These are phyloP conservation scores for Idaea biselata DNA, from an alignment of 2,888 invertebrate species.

Conservation along the genomic window DNA sequence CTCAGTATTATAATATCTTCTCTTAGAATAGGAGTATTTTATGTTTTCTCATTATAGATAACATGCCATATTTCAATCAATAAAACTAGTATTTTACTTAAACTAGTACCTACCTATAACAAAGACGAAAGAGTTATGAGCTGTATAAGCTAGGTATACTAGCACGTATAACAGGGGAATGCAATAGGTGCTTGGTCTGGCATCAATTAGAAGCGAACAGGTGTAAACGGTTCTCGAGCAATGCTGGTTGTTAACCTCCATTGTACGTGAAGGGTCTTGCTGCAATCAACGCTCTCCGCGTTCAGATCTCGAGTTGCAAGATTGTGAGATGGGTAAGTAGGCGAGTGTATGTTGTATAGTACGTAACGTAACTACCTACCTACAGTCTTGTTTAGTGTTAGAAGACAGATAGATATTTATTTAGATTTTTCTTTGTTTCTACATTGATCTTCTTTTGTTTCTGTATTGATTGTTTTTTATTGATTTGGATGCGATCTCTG, in stretches of 20 bases:
- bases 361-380: too few relatives aligned
- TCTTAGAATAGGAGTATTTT: too few relatives aligned
- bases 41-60: too few relatives aligned
- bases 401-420: too few relatives aligned
- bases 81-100: too few relatives aligned
- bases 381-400: background rate
- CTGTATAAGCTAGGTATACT: background rate
- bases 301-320: conserved; percentile 6
- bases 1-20: too few relatives aligned
- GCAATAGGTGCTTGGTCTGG: background rate
- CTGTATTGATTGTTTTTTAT: too few relatives aligned
- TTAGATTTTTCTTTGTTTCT: background rate
- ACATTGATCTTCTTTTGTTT: background rate
- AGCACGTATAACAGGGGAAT: background rate
- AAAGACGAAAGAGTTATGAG: background rate
- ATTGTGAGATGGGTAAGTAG: background rate
- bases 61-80: too few relatives aligned
- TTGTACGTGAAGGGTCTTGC: conserved; percentile 44
- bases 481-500: too few relatives aligned
- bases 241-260: conserved; percentile 62
- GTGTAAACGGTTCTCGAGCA: conserved; percentile 42
- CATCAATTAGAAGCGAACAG: conserved; percentile 48
- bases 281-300: conserved; percentile 37
- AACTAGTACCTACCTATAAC: too few relatives aligned
- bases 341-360: background rate